A percentile compares a stretch with the other conserved stretches of the same genome.
Evolutionary conservation across 2,113 vertebrate species (phyloP).

Genomic region (Microtus montanus): DNA sequence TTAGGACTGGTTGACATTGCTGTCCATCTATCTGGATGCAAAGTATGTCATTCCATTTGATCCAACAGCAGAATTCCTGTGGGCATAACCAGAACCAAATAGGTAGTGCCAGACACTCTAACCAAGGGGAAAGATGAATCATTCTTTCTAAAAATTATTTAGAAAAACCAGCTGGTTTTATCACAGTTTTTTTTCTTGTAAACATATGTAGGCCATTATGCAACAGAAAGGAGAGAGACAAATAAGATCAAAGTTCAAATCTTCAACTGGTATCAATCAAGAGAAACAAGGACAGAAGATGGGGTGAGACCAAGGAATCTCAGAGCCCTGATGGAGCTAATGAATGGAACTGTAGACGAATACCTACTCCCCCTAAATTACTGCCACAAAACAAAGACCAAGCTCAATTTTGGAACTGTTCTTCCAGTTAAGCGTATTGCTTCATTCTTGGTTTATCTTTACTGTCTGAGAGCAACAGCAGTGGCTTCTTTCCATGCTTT

Average conservation of each 20-base stretch:
- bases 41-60: background rate
- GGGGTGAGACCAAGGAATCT: background rate
- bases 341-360: background rate
- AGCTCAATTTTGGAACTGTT: background rate
- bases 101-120: background rate
- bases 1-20: background rate
- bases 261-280: slow-evolving; percentile 50
- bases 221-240: slow-evolving; percentile 52
- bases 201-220: slow-evolving; percentile 66
- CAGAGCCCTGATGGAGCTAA: background rate
- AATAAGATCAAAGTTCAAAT: slow-evolving; percentile 49
- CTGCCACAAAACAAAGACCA: background rate
- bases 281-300: slow-evolving; percentile 15
- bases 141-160: slow-evolving; percentile 35
- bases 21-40: background rate
- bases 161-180: slow-evolving; percentile 68
- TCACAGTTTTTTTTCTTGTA: slow-evolving; percentile 42
- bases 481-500: slow-evolving; percentile 34
- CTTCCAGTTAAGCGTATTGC: background rate
- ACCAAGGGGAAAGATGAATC: slow-evolving; percentile 4
- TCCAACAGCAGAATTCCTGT: background rate
- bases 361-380: background rate
- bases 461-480: background rate
- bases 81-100: background rate
- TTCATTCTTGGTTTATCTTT: background rate